Evolutionary conservation across 2,113 vertebrate genomes (phyloP).

Genomic region (Sylvia atricapilla): DNA sequence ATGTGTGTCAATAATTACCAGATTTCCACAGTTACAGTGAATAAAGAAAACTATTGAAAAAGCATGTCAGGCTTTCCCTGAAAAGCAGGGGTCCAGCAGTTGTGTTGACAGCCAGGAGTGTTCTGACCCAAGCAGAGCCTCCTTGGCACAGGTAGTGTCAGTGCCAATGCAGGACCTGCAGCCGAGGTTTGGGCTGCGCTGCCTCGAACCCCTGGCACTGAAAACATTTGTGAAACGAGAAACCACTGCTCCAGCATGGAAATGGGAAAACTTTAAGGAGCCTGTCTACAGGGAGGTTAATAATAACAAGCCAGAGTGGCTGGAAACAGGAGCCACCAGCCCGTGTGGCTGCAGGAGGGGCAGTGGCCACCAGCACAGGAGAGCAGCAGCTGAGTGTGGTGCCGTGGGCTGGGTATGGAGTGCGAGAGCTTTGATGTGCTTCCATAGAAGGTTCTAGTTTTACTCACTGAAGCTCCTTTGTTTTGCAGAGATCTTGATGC

Average conservation of each 20-base stretch:
- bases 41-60: conserved; percentile 45
- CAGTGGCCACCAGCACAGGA: background rate
- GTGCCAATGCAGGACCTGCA: background rate
- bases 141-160: rapidly evolving
- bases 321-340: background rate
- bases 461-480: conserved; percentile 95
- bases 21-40: conserved; percentile 27
- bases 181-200: rapidly evolving
- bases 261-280: background rate
- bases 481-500: conserved; percentile 97
- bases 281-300: background rate
- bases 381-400: background rate
- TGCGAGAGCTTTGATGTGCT: conserved; percentile 56
- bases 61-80: background rate
- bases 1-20: conserved; percentile 54
- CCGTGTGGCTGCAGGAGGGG: background rate
- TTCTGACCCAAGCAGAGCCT: background rate
- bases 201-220: rapidly evolving
- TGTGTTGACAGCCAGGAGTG: background rate
- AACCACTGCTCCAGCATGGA: background rate
- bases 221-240: background rate
- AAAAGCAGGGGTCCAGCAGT: rapidly evolving
- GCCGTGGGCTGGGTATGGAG: background rate
- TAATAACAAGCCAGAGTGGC: background rate
- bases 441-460: conserved; percentile 49